phyloP scores from a whole-genome alignment of 2,113 vertebrate species.

The Physeter macrocephalus region DNA sequence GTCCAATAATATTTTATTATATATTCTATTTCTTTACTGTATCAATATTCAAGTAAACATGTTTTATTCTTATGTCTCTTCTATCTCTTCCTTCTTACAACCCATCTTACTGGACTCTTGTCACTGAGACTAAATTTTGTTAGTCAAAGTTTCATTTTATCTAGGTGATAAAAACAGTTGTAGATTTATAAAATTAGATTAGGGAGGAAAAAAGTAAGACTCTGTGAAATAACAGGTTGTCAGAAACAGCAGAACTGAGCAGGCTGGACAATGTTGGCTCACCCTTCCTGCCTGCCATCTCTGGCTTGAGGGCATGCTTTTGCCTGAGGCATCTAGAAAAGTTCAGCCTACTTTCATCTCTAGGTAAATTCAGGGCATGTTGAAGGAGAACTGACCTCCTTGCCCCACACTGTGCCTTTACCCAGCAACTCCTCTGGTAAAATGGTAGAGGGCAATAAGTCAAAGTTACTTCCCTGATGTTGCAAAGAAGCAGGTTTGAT shows the following conservation, averaged over 20 bases:
- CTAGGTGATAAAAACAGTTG: not conserved
- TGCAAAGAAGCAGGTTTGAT: not conserved
- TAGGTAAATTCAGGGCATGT: not conserved
- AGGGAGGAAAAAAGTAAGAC: not conserved
- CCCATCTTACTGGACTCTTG: not conserved
- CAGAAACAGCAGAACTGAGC: not conserved
- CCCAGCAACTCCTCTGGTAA: not conserved
- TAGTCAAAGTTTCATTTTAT: not conserved
- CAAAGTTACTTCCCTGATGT: not conserved
- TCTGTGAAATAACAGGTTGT: not conserved
- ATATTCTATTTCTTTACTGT: not conserved
- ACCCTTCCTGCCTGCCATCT: not conserved
- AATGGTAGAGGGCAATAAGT: not conserved
- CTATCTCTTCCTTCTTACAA: not conserved
- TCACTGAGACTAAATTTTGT: not conserved
- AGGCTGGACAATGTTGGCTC: not conserved
- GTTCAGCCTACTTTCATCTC: not conserved
- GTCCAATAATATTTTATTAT: not conserved
- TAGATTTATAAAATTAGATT: not conserved
- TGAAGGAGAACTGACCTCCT: not conserved
- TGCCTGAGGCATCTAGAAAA: not conserved
- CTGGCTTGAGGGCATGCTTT: not conserved
- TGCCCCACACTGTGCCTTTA: too few species aligned
- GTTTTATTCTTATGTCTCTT: not conserved
- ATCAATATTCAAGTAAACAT: not conserved